phyloP scores from a whole-genome alignment of 2,797 vertebrate species.

The Rhynchonycteris naso region DNA sequence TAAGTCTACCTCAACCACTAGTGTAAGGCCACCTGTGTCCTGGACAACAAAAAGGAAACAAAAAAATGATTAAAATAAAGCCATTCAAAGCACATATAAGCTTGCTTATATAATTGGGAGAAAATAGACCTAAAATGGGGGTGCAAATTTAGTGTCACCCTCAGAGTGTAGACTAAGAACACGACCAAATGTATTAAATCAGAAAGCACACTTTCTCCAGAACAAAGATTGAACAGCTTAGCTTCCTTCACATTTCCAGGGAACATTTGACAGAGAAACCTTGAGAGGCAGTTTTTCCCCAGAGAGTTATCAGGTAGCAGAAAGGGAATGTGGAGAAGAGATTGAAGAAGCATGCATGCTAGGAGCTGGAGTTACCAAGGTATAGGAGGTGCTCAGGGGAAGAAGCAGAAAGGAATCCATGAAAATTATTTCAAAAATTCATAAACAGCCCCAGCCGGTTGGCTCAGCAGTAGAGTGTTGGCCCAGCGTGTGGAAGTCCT shows the following conservation, averaged over 20 bases:
- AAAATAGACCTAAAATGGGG: background rate
- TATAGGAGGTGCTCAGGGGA: background rate
- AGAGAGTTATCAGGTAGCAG: background rate
- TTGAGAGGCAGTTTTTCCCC: background rate
- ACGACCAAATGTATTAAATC: background rate
- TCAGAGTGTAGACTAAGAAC: background rate
- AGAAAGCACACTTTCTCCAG: slow-evolving; percentile 52
- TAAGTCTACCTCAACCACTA: background rate
- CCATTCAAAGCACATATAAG: background rate
- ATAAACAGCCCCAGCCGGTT: background rate
- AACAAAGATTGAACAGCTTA: slow-evolving; percentile 50
- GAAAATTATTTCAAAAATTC: slow-evolving; percentile 20
- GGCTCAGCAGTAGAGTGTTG: too few relatives aligned
- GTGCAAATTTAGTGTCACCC: background rate
- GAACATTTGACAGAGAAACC: slow-evolving; percentile 31
- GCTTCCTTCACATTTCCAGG: background rate
- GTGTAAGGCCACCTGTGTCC: background rate
- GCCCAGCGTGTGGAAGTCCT: too few relatives aligned
- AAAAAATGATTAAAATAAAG: background rate
- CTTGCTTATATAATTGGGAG: slow-evolving; percentile 19
- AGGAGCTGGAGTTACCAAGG: background rate
- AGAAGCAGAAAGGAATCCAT: background rate
- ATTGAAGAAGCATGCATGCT: background rate
- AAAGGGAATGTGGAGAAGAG: slow-evolving; percentile 20
- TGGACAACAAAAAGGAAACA: background rate